A percentile compares a stretch with the other conserved stretches of the same genome.
These are phyloP conservation scores for Eristalis arbustorum DNA, from an alignment of 2,888 invertebrate species.

Conservation along the genomic window DNA sequence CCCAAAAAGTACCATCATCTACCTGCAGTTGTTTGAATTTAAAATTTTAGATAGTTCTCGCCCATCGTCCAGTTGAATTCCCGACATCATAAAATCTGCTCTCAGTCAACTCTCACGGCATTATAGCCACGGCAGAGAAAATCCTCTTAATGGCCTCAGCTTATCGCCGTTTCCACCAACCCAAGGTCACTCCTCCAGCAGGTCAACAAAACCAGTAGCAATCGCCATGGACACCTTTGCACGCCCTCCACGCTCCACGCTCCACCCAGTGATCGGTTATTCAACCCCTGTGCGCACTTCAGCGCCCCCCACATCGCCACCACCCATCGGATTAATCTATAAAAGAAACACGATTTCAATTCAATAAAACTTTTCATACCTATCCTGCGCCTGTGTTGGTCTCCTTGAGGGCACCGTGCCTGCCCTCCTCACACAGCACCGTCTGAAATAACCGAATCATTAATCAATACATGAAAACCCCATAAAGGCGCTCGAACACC, in stretches of 20 bases:
- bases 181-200: not conserved
- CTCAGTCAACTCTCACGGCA: not conserved
- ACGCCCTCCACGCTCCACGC: not conserved
- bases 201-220: not conserved
- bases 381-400: not conserved
- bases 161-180: not conserved
- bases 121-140: not conserved
- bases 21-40: no score
- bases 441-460: slow-evolving; percentile 54
- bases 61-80: no score
- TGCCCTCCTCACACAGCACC: not conserved
- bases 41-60: no score
- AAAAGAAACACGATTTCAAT: slow-evolving; percentile 12
- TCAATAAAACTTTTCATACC: not conserved
- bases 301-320: not conserved
- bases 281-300: not conserved
- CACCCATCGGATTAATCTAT: slow-evolving; percentile 6
- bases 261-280: not conserved
- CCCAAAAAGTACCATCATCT: no score
- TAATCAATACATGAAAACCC: slow-evolving; percentile 57
- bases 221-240: not conserved
- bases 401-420: not conserved
- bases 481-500: slow-evolving; percentile 6
- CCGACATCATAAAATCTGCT: no score
- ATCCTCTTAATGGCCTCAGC: not conserved